Evolutionary conservation across 2,113 vertebrate genomes (phyloP).

Genomic region (Calidris pugnax): DNA sequence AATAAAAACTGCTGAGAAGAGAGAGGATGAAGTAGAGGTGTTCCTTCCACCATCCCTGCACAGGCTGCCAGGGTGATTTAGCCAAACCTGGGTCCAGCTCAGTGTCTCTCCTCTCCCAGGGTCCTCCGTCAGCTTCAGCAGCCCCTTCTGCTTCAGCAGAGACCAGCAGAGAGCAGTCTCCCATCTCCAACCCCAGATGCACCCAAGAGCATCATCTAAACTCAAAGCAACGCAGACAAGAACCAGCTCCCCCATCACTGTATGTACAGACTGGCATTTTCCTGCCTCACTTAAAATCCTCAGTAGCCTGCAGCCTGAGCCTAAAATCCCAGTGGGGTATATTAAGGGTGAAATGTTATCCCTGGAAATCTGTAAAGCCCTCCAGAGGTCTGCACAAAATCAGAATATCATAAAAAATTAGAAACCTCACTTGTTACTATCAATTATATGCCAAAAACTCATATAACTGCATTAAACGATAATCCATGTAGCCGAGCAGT

Average conservation of each 20-base stretch:
- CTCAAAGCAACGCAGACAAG: not conserved
- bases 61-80: not conserved
- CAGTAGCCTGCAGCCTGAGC: not conserved
- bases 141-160: not conserved
- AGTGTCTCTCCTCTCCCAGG: not conserved
- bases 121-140: not conserved
- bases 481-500: not conserved
- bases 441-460: not conserved
- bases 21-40: not conserved
- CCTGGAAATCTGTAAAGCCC: not conserved
- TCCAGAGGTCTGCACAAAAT: not conserved
- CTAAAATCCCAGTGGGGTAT: not conserved
- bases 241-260: fast-evolving
- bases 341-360: not conserved
- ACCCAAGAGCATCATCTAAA: not conserved
- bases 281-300: not conserved
- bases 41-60: not conserved
- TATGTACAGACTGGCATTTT: not conserved
- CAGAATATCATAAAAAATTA: not conserved
- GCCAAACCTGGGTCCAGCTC: not conserved
- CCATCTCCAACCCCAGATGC: not conserved
- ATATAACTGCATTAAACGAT: not conserved
- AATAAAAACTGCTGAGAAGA: slow-evolving; percentile 2
- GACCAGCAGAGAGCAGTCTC: not conserved
- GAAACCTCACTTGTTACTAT: not conserved